Conservation (phyloP, 2,797 vertebrate species). For the Periophthalmus magnuspinnatus region DNA sequence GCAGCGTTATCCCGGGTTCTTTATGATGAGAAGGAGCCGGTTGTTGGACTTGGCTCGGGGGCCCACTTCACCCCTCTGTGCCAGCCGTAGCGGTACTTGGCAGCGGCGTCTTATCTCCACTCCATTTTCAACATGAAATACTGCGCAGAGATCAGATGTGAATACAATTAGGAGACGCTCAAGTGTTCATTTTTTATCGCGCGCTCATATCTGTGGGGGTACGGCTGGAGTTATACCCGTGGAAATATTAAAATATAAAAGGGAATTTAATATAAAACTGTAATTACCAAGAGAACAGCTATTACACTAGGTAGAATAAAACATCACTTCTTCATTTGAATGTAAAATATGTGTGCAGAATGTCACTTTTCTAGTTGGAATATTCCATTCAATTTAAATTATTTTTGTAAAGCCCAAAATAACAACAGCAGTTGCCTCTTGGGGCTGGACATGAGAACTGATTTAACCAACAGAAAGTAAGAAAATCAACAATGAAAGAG, state of each 20-base stretch:
- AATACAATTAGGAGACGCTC: slow-evolving; percentile 25
- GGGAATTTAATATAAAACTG: not conserved
- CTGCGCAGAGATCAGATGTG: slow-evolving; percentile 32
- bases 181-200: slow-evolving; percentile 19
- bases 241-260: not conserved
- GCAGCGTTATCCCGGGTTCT: slow-evolving; percentile 33
- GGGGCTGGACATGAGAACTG: too few species aligned
- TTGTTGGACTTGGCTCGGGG: slow-evolving; percentile 36
- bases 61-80: slow-evolving; percentile 31
- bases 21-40: slow-evolving; percentile 41
- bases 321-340: too few species aligned
- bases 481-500: too few species aligned
- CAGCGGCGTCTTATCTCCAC: slow-evolving; percentile 39
- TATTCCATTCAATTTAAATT: too few species aligned
- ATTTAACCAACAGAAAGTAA: too few species aligned
- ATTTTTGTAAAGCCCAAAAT: too few species aligned
- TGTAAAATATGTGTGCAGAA: too few species aligned
- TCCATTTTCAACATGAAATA: slow-evolving; percentile 37
- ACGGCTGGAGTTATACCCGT: slow-evolving; percentile 35
- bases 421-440: too few species aligned
- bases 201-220: slow-evolving; percentile 18
- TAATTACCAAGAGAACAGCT: too few species aligned
- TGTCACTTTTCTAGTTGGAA: too few species aligned
- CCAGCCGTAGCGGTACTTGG: slow-evolving; percentile 17
- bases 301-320: too few species aligned